These are phyloP conservation scores for Esox masquinongy DNA, from an alignment of 2,797 vertebrate genomes.

Conservation along the genomic window DNA sequence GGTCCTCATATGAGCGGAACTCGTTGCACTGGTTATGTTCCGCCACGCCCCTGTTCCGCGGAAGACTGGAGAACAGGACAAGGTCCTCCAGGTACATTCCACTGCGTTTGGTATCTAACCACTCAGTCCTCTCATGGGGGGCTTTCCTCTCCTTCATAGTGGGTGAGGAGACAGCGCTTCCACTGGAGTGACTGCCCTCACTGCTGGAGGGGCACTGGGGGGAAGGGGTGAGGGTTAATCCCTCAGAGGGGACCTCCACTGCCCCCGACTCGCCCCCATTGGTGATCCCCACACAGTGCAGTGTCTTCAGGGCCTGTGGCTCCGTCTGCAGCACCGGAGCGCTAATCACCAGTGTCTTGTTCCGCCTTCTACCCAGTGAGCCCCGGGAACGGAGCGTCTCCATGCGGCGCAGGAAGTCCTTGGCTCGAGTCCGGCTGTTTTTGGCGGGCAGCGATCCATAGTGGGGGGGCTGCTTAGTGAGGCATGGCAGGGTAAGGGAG, in stretches of 20 bases:
- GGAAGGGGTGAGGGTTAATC: conserved; percentile 17
- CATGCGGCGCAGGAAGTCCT: conserved; percentile 91
- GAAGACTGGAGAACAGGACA: conserved; percentile 81
- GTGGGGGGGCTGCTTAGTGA: conserved; percentile 70
- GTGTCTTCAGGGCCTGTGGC: conserved; percentile 76
- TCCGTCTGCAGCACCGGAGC: conserved; percentile 85
- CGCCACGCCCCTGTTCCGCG: conserved; percentile 46
- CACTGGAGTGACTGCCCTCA: conserved; percentile 83
- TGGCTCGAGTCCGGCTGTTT: conserved; percentile 83
- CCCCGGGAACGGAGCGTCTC: conserved; percentile 84
- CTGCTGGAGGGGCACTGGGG: conserved; percentile 69
- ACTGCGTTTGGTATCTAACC: conserved; percentile 84
- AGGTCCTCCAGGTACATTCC: conserved; percentile 97
- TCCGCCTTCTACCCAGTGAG: conserved; percentile 68
- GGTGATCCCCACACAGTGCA: conserved; percentile 81
- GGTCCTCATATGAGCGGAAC: conserved; percentile 92
- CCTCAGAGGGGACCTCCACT: conserved; percentile 42
- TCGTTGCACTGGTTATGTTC: conserved; percentile 83
- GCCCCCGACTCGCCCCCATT: conserved; percentile 75
- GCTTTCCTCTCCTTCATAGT: conserved; percentile 82
- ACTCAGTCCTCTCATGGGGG: conserved; percentile 48
- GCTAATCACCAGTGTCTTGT: conserved; percentile 82
- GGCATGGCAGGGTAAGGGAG: conserved; percentile 60
- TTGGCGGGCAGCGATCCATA: conserved; percentile 71
- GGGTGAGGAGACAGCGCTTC: conserved; percentile 80